Base-by-base conservation (phyloP, 2,797 vertebrate species). In the Trachops cirrhosus region DNA sequence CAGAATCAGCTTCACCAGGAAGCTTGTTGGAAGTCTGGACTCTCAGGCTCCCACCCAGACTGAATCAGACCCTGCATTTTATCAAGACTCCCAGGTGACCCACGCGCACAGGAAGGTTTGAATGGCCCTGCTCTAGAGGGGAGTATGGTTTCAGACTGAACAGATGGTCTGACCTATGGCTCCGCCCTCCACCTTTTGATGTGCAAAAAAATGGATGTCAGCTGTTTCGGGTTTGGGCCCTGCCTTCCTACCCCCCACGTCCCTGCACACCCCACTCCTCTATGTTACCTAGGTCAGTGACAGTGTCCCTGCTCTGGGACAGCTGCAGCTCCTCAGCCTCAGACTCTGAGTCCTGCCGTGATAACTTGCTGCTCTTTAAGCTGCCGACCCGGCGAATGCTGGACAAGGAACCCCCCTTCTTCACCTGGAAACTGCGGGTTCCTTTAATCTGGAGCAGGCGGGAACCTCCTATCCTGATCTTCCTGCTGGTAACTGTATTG, bases 361-460 rank as follows among this genome's bases (percentile, higher is more conserved):
- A 99, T 98, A 99, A 98, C 98, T 99, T 99, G 98, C 99, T 99
- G 99, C 99, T 99, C 98, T 99, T 99, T 98, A 99, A 99, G 98
- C 99, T 99, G 96, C 99, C 99, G 57, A 99, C 99, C 91, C 99
- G 99, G 97, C 99, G 99, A 97, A 99, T 99, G 96, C 99, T 99
- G 34, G 99, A 99, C 98, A 99, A 98, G 52, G 99, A 99, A 97
- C 99, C 99, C 54, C 99, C 99, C 98, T 99, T 99, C 98, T 99
- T 99, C 93, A 99, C 99, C 54, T 99, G 99, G 98, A 99, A 99
- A 98, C 99, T 99, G 97, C 99, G 99, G 44, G 99, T 99, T 92
- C 99, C 99, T 99, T 99, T 99, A 98, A 99, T 99, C 99, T 99
- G 99, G 97, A 99, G 99, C 98, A 99, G 98, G 94, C 99, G 99